Percentiles rank a stretch among this genome's conserved stretches.
phyloP scores from a whole-genome alignment of 2,113 vertebrate species.

The Alethe castanea region DNA sequence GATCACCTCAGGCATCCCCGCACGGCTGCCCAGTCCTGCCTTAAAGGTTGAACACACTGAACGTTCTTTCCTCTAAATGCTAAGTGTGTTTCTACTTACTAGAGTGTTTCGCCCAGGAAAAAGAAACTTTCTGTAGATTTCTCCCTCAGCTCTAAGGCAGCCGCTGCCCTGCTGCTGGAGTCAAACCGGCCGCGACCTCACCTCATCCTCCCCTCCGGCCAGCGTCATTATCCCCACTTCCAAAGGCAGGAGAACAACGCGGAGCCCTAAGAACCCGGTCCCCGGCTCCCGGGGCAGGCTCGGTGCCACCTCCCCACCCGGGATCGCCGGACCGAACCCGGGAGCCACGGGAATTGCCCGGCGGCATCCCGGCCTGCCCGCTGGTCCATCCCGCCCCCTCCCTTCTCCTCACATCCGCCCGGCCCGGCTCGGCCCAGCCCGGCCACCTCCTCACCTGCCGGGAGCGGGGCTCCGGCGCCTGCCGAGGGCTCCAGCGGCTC shows the following conservation, averaged over 20 bases:
- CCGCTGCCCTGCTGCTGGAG: no score
- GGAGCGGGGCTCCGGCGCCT: neutral
- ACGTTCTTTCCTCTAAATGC: neutral
- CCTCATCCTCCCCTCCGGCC: neutral
- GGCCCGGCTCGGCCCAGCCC: neutral
- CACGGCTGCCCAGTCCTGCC: neutral
- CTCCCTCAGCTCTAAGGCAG: neutral
- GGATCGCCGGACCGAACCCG: neutral
- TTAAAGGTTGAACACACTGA: neutral
- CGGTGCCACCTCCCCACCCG: neutral
- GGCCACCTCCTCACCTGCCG: neutral
- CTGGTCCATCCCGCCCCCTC: no score
- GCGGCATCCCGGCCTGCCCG: no score
- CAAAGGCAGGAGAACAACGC: neutral
- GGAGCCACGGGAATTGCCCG: accelerated
- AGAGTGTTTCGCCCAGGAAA: neutral
- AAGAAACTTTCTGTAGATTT: neutral
- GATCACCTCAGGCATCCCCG: neutral
- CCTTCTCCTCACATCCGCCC: neutral
- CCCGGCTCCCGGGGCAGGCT: no score
- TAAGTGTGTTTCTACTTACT: neutral
- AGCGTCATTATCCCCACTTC: accelerated
- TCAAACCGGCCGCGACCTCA: accelerated
- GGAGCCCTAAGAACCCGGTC: accelerated
- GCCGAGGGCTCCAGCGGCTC: neutral